Base-by-base conservation (phyloP, 2,113 vertebrate genomes). In the Cranoglanis bouderius region DNA sequence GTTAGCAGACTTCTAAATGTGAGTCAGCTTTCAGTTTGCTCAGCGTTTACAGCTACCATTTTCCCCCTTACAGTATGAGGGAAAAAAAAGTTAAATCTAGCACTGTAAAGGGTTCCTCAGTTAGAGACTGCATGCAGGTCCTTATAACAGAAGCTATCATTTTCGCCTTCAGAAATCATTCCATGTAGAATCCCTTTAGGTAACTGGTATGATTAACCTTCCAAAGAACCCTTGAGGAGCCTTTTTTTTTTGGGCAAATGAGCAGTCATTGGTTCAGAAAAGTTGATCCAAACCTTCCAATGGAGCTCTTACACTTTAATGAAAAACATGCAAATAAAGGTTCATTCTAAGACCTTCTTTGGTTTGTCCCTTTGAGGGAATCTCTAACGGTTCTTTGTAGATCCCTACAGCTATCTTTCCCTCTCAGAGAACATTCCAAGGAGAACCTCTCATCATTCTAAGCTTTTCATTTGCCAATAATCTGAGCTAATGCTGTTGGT, bases 1-100 rank as follows among this genome's bases (percentile, higher is more conserved):
- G 82, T 80, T 55, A 70, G 63, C 57, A 78, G 78, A 82, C 38
- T 32, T 46, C 74, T 72, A 32, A 80, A 24, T 75, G 35, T 63
- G 40, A 51, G 67, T 57, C 46, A 67, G 19, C 46, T 26, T 24
- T 59, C 40, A 38, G 19, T 40, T 70, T 65, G 13, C 24, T 88
- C 61, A 40, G 35, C 51, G 4, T 80, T 53, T 43, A 88, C 38
- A 26, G 35, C 80, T 85, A 74, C 59, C n/a, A 59, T 70, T 53
- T 51, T 9, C 16, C 61, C 40, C 26, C 16, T n/a, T 21, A 16
- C 29, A 49, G 65, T 24, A n/a, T 0, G 21, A 26, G 8, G 6
- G 0, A 9, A 1, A 46, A 26, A 24, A 75, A 43, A 21, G 6
- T 1, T 43, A 12, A 74, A 38, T 6, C 72, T 26, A 24, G 21